Conservation (phyloP, 2,113 vertebrate species). For the Lepidothrix coronata region DNA sequence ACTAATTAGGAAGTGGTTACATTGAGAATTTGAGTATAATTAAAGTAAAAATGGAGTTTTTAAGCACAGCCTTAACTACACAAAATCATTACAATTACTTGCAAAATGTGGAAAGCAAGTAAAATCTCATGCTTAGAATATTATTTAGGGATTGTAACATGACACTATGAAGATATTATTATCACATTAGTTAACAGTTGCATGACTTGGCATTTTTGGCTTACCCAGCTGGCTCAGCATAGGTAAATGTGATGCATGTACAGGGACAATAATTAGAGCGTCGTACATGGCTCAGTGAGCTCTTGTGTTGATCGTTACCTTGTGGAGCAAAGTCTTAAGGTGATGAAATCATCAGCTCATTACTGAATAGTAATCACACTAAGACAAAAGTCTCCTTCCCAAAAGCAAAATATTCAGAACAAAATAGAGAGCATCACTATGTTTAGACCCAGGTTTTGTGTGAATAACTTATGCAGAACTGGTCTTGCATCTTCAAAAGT, state of each 20-base stretch:
- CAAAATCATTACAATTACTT: neutral
- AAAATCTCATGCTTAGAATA: neutral
- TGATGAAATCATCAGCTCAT: neutral
- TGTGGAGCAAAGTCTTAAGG: neutral
- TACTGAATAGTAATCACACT: neutral
- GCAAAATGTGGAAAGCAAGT: neutral
- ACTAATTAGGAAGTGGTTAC: neutral
- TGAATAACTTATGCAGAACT: neutral
- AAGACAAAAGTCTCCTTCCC: neutral
- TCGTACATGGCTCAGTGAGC: neutral
- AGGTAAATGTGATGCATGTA: neutral
- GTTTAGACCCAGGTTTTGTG: neutral
- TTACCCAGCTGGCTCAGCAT: neutral
- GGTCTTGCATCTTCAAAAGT: neutral
- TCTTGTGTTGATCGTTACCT: neutral
- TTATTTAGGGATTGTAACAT: neutral
- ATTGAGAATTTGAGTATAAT: neutral
- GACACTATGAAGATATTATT: neutral
- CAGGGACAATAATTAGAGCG: neutral
- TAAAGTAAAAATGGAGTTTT: neutral
- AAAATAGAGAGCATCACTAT: neutral
- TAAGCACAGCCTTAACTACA: neutral
- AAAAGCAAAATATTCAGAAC: neutral
- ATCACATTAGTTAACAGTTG: neutral
- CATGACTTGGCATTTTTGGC: neutral